Percentiles rank a stretch among this genome's conserved stretches.
Evolutionary conservation across 2,888 invertebrate species (phyloP).

Genomic region (Anoncus sp.): DNA sequence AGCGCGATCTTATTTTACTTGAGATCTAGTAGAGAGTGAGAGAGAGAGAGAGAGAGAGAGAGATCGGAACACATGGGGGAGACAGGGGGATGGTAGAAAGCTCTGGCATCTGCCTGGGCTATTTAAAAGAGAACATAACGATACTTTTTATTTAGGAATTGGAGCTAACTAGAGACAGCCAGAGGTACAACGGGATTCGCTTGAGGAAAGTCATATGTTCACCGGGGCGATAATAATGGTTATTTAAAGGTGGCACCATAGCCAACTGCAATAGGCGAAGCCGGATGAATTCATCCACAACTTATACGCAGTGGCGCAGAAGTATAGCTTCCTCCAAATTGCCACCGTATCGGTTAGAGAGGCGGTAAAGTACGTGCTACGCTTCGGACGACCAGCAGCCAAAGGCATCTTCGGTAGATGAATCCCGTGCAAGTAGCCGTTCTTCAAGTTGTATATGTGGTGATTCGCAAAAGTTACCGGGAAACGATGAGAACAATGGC

Average conservation of each 20-base stretch:
- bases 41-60: neutral
- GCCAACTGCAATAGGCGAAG: slow-evolving; percentile 26
- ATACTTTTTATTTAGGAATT: slow-evolving; percentile 56
- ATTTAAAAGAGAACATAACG: slow-evolving; percentile 44
- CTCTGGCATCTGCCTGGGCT: slow-evolving; percentile 29
- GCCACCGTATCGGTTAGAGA: slow-evolving; percentile 38
- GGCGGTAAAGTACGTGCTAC: slow-evolving; percentile 5
- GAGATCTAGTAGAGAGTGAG: slow-evolving; percentile 22
- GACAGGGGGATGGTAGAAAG: slow-evolving; percentile 7
- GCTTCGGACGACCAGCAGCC: slow-evolving; percentile 68
- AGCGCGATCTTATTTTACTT: slow-evolving; percentile 23
- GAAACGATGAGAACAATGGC: slow-evolving; percentile 78
- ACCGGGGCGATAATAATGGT: slow-evolving; percentile 47
- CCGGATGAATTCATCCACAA: slow-evolving; percentile 24
- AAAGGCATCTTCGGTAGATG: slow-evolving; percentile 57
- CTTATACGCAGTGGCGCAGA: slow-evolving; percentile 14
- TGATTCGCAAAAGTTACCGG: slow-evolving; percentile 78
- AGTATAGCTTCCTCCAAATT: slow-evolving; percentile 66
- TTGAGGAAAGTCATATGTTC: slow-evolving; percentile 27
- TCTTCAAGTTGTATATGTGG: slow-evolving; percentile 79
- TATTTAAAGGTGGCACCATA: slow-evolving; percentile 32
- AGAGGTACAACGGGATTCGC: slow-evolving; percentile 10
- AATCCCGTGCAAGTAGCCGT: slow-evolving; percentile 70
- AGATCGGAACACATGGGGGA: no score
- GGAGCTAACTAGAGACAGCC: slow-evolving; percentile 13